Conservation (phyloP, 1,140 invertebrate genomes). For the Drosophila grimshawi region DNA sequence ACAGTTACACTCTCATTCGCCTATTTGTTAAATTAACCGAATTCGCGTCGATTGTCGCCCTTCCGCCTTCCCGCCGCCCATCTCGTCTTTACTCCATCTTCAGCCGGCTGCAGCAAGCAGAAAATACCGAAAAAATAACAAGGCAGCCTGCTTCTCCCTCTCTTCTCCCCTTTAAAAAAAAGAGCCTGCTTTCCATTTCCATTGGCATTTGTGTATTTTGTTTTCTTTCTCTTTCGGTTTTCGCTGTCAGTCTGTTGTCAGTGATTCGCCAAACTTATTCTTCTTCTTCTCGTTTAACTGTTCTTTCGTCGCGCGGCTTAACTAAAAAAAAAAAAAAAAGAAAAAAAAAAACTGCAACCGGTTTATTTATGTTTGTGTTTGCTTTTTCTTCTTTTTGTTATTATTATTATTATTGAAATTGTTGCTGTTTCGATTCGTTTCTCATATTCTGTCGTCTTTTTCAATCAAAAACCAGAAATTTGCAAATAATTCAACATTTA, state of each 20-base stretch:
- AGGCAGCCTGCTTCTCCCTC: too few relatives aligned
- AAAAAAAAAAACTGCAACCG: constrained; percentile 70
- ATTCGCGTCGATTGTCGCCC: constrained; percentile 25
- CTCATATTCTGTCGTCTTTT: constrained; percentile 19
- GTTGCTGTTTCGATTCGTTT: constrained; percentile 27
- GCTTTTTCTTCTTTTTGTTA: constrained; percentile 18
- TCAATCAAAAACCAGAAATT: constrained; percentile 17
- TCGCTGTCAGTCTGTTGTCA: constrained; percentile 64
- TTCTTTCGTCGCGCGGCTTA: constrained; percentile 42
- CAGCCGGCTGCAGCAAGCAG: constrained; percentile 31
- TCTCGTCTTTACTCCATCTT: neutral
- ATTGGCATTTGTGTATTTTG: constrained; percentile 20
- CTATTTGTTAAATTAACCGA: constrained; percentile 71
- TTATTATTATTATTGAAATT: constrained; percentile 21
- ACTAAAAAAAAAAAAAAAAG: constrained; percentile 44
- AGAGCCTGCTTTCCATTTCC: constrained; percentile 52
- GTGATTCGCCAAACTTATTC: constrained; percentile 36
- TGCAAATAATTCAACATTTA: constrained; percentile 32
- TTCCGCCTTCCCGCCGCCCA: neutral
- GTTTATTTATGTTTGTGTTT: constrained; percentile 48
- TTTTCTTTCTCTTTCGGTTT: constrained; percentile 32
- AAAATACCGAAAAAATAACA: constrained; percentile 21
- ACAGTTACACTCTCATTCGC: constrained; percentile 29
- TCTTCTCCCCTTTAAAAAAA: neutral
- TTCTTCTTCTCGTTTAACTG: constrained; percentile 45